phyloP scores from a whole-genome alignment of 2,888 invertebrate species.

The Phragmatobia fuliginosa region DNA sequence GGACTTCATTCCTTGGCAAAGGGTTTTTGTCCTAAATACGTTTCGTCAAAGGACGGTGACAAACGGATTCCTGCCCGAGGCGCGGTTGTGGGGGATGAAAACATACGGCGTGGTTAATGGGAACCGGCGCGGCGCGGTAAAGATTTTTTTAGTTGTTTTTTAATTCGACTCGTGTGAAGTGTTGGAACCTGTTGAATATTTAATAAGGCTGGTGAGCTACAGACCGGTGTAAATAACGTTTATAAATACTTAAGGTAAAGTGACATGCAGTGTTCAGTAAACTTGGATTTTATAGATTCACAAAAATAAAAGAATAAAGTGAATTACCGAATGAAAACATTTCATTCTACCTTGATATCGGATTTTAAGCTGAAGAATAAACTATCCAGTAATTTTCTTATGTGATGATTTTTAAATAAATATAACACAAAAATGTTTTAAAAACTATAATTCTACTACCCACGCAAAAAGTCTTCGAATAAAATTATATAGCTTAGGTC shows the following conservation, averaged over 20 bases:
- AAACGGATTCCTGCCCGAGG: slow-evolving; percentile 75
- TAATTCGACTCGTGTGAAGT: neutral
- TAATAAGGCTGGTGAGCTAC: neutral
- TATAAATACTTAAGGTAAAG: neutral
- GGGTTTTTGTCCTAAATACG: slow-evolving; percentile 76
- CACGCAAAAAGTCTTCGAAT: too few species aligned
- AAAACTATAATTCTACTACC: too few species aligned
- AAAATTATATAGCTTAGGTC: too few species aligned
- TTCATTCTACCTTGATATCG: too few species aligned
- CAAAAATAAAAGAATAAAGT: too few species aligned
- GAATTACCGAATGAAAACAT: too few species aligned
- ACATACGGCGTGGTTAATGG: slow-evolving; percentile 44
- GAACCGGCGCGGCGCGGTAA: neutral
- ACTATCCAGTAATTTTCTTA: too few species aligned
- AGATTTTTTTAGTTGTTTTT: neutral
- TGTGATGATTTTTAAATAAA: too few species aligned
- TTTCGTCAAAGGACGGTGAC: slow-evolving; percentile 75
- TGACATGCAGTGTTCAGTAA: too few species aligned
- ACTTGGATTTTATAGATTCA: too few species aligned
- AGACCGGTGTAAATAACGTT: neutral
- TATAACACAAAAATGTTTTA: too few species aligned
- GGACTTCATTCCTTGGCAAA: slow-evolving; percentile 65
- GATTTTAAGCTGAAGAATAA: too few species aligned
- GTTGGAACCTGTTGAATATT: neutral
- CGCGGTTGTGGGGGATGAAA: slow-evolving; percentile 46